These are phyloP conservation scores for Ichneumoninae sp. DNA, from an alignment of 2,888 invertebrate genomes.

Conservation along the genomic window DNA sequence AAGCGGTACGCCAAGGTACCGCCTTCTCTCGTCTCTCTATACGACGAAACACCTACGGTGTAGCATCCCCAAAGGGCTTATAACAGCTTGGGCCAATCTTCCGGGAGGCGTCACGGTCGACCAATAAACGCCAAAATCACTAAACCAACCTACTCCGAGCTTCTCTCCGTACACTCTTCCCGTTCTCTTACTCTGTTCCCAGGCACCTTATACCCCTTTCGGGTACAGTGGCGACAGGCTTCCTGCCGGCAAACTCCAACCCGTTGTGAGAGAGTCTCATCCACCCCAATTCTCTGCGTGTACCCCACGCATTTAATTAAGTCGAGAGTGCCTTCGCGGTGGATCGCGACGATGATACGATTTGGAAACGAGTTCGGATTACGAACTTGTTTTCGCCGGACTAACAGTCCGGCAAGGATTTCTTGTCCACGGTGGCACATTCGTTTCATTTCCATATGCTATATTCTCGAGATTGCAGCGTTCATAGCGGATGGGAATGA, in stretches of 20 bases:
- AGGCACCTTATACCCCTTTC: slow-evolving; percentile 58
- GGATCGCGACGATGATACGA: slow-evolving; percentile 70
- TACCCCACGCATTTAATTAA: slow-evolving; percentile 79
- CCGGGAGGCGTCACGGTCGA: slow-evolving; percentile 79
- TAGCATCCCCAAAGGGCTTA: slow-evolving; percentile 77
- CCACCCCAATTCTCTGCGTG: slow-evolving; percentile 27
- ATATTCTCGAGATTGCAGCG: too few species aligned
- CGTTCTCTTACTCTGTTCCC: slow-evolving; percentile 30
- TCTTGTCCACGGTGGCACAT: slow-evolving; percentile 1
- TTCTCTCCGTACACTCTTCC: slow-evolving; percentile 19
- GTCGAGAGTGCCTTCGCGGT: slow-evolving; percentile 75
- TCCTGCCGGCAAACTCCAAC: slow-evolving; percentile 38
- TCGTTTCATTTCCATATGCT: neutral
- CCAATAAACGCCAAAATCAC: slow-evolving; percentile 83
- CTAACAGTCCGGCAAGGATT: slow-evolving; percentile 7
- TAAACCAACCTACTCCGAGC: slow-evolving; percentile 79
- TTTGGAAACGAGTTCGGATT: slow-evolving; percentile 71
- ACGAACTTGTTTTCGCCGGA: slow-evolving; percentile 20
- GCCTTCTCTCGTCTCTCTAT: slow-evolving; percentile 46
- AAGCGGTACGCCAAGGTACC: slow-evolving; percentile 49
- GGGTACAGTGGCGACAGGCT: slow-evolving; percentile 51
- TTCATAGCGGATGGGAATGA: too few species aligned
- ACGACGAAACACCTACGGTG: slow-evolving; percentile 78
- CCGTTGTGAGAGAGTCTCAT: slow-evolving; percentile 29
- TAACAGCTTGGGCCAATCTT: slow-evolving; percentile 81